Conservation (phyloP, 2,113 vertebrate genomes). For the Nanger granti region DNA sequence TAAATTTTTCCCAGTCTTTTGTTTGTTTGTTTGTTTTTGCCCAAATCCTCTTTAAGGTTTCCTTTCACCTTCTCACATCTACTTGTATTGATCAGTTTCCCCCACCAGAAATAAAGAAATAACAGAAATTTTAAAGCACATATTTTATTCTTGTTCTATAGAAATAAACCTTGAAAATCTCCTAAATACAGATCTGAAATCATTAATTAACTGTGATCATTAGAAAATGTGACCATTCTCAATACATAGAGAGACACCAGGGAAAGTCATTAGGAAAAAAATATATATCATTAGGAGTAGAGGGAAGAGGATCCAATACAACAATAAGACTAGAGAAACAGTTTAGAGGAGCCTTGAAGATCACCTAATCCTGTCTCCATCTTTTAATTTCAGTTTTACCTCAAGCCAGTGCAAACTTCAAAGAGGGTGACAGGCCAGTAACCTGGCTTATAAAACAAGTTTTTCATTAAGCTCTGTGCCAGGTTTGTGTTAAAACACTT, state of each 20-base stretch:
- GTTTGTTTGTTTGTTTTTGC: not conserved
- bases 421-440: not conserved
- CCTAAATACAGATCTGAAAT: not conserved
- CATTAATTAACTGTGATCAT: not conserved
- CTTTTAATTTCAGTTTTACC: not conserved
- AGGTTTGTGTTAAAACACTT: slow-evolving; percentile 53
- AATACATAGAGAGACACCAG: not conserved
- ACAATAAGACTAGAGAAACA: not conserved
- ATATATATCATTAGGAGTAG: not conserved
- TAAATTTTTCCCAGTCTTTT: not conserved
- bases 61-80: rapidly evolving
- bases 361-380: not conserved
- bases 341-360: not conserved
- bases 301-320: not conserved
- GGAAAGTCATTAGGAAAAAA: not conserved
- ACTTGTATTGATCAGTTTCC: not conserved
- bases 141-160: not conserved
- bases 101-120: not conserved
- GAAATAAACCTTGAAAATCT: not conserved
- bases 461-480: slow-evolving; percentile 62
- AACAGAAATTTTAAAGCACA: not conserved
- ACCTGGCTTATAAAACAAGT: slow-evolving; percentile 49
- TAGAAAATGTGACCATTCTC: not conserved
- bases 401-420: not conserved
- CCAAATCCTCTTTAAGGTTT: not conserved